Evolutionary conservation across 2,888 invertebrate genomes (phyloP), one percentile per base, ranked within the genome.

Genomic region (Brenthis ino): DNA sequence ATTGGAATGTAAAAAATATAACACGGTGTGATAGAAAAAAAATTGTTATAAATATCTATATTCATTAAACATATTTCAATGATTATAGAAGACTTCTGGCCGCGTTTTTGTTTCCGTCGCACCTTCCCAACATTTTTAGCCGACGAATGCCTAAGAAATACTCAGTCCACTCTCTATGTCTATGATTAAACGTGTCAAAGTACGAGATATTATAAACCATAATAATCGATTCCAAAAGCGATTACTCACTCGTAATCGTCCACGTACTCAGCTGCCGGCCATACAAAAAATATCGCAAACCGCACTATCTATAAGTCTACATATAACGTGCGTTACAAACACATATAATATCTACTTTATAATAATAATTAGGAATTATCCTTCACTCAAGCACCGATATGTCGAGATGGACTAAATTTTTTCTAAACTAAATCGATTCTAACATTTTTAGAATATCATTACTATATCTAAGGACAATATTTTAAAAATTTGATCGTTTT

Each of bases 301-400:
- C 37, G 37, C 37, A 43, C 28, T 33, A 74, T 80, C 75, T 75
- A 77, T 74, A 76, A 72, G 80, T 77, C 85, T 84, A 84, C 74
- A 79, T 78, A 81, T 77, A 80, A 80, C 79, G 83, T 85, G 84
- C 84, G 79, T 78, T 79, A 75, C 74, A 77, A 77, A 80, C 77
- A 79, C 76, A 77, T 76, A 76, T 73, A 80, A 83, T 20, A 53
- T 66, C 66, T 60, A 66, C 61, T 51, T 54, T 51, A 83, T 80
- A 79, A 81, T 77, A 81, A 80, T 84, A 82, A 83, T 84, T 87
- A 89, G 86, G 86, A 86, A 88, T 88, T 81, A 79, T 80, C 82
- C 84, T 85, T 83, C 85, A 84, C 85, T 90, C 85, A 91, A 92
- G 92, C 92, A 92, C 92, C 92, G 92, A 92, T 92, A 92, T 92